These are phyloP conservation scores for Musca vetustissima DNA, from an alignment of 1,140 invertebrate genomes.

Conservation along the genomic window DNA sequence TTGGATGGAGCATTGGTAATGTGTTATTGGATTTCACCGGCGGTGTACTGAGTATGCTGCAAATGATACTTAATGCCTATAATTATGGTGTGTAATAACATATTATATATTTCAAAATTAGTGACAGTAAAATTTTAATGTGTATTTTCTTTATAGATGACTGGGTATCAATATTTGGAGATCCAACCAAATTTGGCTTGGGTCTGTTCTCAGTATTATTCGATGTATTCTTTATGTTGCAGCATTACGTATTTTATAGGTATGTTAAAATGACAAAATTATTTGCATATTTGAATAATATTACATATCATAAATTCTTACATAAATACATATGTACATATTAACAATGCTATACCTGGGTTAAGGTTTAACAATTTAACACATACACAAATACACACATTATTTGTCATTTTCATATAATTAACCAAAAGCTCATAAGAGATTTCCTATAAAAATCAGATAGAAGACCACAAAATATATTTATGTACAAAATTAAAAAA, in stretches of 20 bases:
- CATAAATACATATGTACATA: not conserved
- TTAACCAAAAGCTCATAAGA: too few species aligned
- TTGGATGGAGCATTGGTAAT: constrained; percentile 98
- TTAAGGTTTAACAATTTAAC: too few species aligned
- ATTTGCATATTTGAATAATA: too few species aligned
- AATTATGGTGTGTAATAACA: constrained; percentile 80
- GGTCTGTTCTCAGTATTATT: constrained; percentile 94
- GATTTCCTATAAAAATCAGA: too few species aligned
- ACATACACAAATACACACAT: too few species aligned
- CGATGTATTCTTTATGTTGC: constrained; percentile 95
- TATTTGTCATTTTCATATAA: too few species aligned
- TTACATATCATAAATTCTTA: not conserved
- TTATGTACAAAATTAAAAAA: too few species aligned
- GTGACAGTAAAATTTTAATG: not conserved
- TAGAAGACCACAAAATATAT: too few species aligned
- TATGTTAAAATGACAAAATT: constrained; percentile 50
- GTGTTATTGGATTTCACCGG: constrained; percentile 96
- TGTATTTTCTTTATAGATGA: constrained; percentile 70
- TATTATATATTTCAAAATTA: too few species aligned
- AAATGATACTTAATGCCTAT: constrained; percentile 94
- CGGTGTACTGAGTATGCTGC: constrained; percentile 90
- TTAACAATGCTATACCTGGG: constrained; percentile 14
- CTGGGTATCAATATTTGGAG: constrained; percentile 93
- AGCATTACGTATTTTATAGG: constrained; percentile 96
- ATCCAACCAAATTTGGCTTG: constrained; percentile 96